Percentiles rank a stretch among this genome's conserved stretches.
phyloP scores from a whole-genome alignment of 2,797 vertebrate genomes.

The Phyllotis vaccarum region DNA sequence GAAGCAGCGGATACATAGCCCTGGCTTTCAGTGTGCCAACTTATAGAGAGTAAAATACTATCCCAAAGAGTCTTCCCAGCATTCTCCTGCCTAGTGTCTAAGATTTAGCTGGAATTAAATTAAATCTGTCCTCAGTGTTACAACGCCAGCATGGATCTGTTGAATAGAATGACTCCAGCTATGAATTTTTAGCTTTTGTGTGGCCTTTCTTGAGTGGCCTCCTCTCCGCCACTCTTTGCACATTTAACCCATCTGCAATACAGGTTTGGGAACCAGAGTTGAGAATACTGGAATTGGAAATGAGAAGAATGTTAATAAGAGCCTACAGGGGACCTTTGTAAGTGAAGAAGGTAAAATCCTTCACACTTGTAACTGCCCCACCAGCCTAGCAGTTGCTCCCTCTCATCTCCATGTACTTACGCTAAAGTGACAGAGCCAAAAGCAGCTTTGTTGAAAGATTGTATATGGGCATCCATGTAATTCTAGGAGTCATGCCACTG shows the following conservation, averaged over 20 bases:
- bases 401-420: background rate
- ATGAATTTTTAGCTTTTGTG: background rate
- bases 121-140: background rate
- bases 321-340: background rate
- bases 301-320: background rate
- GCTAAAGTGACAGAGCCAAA: slow-evolving; percentile 5
- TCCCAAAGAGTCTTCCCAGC: slow-evolving; percentile 5
- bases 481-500: background rate
- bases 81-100: slow-evolving; percentile 15
- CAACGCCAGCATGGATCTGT: background rate
- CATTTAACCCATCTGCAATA: background rate
- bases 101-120: slow-evolving; percentile 54
- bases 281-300: slow-evolving; percentile 39
- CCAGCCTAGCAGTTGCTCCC: background rate
- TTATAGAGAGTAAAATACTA: background rate
- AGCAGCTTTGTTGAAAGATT: background rate
- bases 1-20: background rate
- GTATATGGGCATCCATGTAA: background rate
- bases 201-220: background rate
- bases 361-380: background rate
- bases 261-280: slow-evolving; percentile 23
- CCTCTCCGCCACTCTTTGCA: background rate
- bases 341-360: background rate
- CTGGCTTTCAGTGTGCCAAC: background rate
- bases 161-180: background rate